phyloP scores from a whole-genome alignment of 1,140 invertebrate genomes.

The honey bee (Apis mellifera) region DNA sequence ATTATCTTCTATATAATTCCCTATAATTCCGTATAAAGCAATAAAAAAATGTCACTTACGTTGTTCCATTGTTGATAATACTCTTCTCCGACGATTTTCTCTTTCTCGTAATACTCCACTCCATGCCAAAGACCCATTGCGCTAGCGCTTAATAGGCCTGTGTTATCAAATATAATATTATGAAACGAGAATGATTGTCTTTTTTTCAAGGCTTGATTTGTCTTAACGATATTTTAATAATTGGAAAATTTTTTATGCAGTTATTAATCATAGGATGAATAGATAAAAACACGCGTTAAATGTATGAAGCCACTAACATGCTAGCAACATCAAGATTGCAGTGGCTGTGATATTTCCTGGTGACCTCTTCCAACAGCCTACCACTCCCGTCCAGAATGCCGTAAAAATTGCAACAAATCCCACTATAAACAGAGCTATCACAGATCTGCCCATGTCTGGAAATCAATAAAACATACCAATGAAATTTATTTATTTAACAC shows the following conservation, averaged over 20 bases:
- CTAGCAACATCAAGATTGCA: conserved; percentile 93
- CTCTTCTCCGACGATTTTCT: conserved; percentile 94
- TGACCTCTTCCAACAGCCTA: conserved; percentile 95
- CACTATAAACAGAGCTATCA: conserved; percentile 95
- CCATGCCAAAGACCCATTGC: conserved; percentile 97
- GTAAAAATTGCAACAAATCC: conserved; percentile 94
- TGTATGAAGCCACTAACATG: conserved; percentile 86
- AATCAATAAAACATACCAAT: neutral
- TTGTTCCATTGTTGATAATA: conserved; percentile 95
- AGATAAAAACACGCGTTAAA: conserved; percentile 1
- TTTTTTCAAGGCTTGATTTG: neutral
- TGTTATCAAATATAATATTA: conserved; percentile 15
- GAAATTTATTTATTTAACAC: neutral
- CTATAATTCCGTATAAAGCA: no score
- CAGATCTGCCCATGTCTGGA: conserved; percentile 94
- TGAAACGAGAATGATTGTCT: neutral
- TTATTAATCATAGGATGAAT: neutral
- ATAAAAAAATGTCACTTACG: conserved; percentile 83
- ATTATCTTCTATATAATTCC: no score
- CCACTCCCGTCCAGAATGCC: conserved; percentile 96
- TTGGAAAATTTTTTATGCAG: neutral
- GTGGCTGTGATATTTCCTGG: conserved; percentile 96
- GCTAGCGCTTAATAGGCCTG: conserved; percentile 93
- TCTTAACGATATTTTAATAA: neutral
- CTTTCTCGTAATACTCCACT: conserved; percentile 97